These are phyloP conservation scores for Euzetes globulus DNA, from an alignment of 2,888 invertebrate genomes.

Conservation along the genomic window DNA sequence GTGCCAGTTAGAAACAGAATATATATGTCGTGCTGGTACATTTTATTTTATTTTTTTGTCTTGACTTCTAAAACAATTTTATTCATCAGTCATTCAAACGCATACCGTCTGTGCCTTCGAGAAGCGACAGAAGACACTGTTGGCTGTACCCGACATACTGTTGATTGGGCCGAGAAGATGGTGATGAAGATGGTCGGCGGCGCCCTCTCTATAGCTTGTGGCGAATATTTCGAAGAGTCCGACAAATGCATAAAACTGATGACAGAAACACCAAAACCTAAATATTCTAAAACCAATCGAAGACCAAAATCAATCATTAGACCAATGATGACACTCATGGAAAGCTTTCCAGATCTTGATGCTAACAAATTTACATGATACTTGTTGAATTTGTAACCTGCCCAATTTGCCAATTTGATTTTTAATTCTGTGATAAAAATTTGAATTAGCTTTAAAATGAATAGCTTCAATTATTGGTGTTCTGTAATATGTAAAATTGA, in stretches of 20 bases:
- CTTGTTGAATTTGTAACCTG: too few species aligned
- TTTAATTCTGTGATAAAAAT: too few species aligned
- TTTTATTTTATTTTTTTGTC: background rate
- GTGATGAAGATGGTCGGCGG: background rate
- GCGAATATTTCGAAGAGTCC: background rate
- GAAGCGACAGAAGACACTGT: background rate
- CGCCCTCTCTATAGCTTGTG: background rate
- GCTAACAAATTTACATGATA: too few species aligned
- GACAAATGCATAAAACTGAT: background rate
- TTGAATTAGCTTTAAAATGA: too few species aligned
- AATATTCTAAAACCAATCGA: background rate
- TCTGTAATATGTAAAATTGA: too few species aligned
- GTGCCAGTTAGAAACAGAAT: background rate
- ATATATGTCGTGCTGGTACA: background rate
- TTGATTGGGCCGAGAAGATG: slow-evolving; percentile 4
- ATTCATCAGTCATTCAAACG: background rate
- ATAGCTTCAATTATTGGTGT: too few species aligned
- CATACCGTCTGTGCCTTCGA: background rate
- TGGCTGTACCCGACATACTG: slow-evolving; percentile 13
- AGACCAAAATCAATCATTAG: background rate
- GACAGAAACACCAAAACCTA: background rate
- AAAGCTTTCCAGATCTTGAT: background rate
- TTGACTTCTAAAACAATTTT: too few species aligned
- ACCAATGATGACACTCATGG: background rate
- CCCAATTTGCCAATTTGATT: too few species aligned